Percentiles rank a stretch among this genome's conserved stretches.
These are phyloP conservation scores for Aurelia sp. DNA, from an alignment of 30 jellyfish, hydroid and myxozoan genomes.

Conservation along the genomic window DNA sequence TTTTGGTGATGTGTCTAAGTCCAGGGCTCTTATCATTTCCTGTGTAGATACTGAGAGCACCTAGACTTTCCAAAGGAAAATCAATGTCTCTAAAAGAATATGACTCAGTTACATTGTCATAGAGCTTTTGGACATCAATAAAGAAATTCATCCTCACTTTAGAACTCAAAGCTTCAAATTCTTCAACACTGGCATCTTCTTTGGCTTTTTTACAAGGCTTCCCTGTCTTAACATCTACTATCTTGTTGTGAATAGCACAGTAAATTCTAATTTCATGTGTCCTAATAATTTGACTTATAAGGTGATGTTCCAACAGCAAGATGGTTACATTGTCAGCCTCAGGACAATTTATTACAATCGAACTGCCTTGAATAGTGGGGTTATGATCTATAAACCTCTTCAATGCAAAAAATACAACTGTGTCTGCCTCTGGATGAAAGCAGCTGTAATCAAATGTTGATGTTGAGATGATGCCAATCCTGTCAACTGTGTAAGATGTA, in stretches of 20 bases:
- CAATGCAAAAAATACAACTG: slow-evolving; percentile 58
- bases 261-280: neutral
- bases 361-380: slow-evolving; percentile 8
- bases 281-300: slow-evolving; percentile 6
- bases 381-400: slow-evolving; percentile 14
- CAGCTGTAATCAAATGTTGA: slow-evolving; percentile 28
- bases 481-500: slow-evolving; percentile 15
- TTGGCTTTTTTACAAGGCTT: slow-evolving; percentile 45
- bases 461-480: slow-evolving; percentile 10
- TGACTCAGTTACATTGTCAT: neutral
- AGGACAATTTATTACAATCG: slow-evolving; percentile 41
- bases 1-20: too few species aligned
- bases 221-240: slow-evolving; percentile 44
- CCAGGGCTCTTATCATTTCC: too few species aligned
- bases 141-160: slow-evolving; percentile 1
- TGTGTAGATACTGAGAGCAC: too few species aligned
- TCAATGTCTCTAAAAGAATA: too few species aligned
- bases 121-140: slow-evolving; percentile 32
- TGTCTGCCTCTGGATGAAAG: slow-evolving; percentile 60
- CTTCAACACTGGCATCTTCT: slow-evolving; percentile 35
- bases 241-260: slow-evolving; percentile 33
- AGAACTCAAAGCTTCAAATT: neutral
- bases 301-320: slow-evolving; percentile 41
- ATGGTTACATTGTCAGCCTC: slow-evolving; percentile 64
- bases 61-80: too few species aligned